These are phyloP conservation scores for Cataglyphis livida DNA, from an alignment of 2,888 invertebrate genomes.

Conservation along the genomic window DNA sequence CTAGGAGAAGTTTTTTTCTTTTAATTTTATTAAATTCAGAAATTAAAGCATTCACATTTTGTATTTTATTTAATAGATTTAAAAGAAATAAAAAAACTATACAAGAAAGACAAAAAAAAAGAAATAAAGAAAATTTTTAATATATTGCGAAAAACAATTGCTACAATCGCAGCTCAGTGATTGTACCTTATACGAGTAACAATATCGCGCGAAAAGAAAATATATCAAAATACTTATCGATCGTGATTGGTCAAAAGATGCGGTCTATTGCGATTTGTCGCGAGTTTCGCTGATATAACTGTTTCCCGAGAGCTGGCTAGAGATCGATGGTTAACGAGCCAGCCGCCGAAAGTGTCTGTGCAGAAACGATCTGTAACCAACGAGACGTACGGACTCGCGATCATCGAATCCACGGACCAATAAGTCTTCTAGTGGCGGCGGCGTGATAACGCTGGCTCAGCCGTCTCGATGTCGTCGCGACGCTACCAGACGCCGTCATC, in stretches of 20 bases:
- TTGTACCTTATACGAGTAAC: background rate
- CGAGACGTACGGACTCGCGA: background rate
- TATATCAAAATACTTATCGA: background rate
- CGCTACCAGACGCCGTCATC: constrained; percentile 18
- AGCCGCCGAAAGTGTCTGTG: constrained; percentile 22
- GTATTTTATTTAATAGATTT: background rate
- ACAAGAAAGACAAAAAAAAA: background rate
- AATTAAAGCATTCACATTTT: background rate
- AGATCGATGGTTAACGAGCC: constrained; percentile 28
- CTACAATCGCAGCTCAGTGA: background rate
- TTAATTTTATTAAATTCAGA: background rate
- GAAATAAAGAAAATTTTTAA: background rate
- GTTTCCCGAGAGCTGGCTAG: background rate
- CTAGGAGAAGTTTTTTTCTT: background rate
- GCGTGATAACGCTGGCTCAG: constrained; percentile 47
- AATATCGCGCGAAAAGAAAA: background rate
- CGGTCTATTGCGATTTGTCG: constrained; percentile 20
- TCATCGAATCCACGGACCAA: constrained; percentile 18
- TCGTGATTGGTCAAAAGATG: background rate
- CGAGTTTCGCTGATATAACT: constrained; percentile 33
- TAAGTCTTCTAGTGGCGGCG: constrained; percentile 38
- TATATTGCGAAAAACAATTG: background rate
- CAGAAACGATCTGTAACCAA: constrained; percentile 24
- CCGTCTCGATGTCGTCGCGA: constrained; percentile 34
- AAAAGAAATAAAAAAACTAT: background rate